Conservation (phyloP, 2,797 vertebrate species). For the Catharus ustulatus region DNA sequence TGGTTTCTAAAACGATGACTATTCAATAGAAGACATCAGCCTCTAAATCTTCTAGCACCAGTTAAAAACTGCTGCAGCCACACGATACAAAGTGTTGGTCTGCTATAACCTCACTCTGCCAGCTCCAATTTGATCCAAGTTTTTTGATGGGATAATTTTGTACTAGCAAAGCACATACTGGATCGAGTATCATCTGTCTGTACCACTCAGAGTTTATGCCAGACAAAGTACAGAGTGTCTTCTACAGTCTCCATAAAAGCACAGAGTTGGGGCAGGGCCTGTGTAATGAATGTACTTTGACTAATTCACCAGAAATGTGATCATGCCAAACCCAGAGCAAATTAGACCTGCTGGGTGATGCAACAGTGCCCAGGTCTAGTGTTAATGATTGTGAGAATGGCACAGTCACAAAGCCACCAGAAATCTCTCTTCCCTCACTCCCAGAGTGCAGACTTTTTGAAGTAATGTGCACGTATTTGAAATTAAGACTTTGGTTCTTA, state of each 20-base stretch:
- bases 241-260: background rate
- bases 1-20: background rate
- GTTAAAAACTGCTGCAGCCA: background rate
- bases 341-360: background rate
- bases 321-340: background rate
- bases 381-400: background rate
- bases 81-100: background rate
- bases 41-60: background rate
- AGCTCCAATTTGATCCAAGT: background rate
- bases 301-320: background rate
- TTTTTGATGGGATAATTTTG: background rate
- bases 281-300: background rate
- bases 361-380: background rate
- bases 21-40: background rate
- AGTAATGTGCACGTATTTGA: fast-evolving
- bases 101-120: background rate
- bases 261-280: background rate
- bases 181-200: background rate
- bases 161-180: background rate
- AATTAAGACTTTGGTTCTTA: background rate
- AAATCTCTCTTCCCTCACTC: background rate
- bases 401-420: background rate
- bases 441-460: background rate
- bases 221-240: background rate
- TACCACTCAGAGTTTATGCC: background rate